Conservation (phyloP, 2,888 invertebrate species). For the Parnassius orleans region DNA sequence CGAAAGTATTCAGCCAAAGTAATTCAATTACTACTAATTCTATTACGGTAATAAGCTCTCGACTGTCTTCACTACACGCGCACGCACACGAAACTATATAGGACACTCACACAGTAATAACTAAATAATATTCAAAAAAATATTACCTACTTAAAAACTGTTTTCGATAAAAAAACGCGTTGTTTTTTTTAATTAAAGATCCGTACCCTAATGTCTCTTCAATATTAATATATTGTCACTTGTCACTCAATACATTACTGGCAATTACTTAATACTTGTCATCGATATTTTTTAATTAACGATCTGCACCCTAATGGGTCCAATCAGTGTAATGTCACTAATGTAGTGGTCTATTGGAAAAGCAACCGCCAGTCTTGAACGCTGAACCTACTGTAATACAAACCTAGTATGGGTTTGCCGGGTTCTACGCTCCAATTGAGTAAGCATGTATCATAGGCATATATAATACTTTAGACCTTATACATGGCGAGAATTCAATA, state of each 20-base stretch:
- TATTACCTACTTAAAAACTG: neutral
- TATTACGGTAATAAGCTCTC: constrained; percentile 63
- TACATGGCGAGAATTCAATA: constrained; percentile 27
- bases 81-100: constrained; percentile 28
- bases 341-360: constrained; percentile 42
- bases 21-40: constrained; percentile 76
- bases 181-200: constrained; percentile 14
- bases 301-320: constrained; percentile 34
- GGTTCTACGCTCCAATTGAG: constrained; percentile 71
- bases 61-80: constrained; percentile 46
- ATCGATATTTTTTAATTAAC: too few species aligned
- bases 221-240: constrained; percentile 4
- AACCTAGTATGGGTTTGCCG: constrained; percentile 53
- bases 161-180: too few species aligned
- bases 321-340: constrained; percentile 28
- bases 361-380: constrained; percentile 63
- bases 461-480: constrained; percentile 36
- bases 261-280: neutral
- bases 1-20: constrained; percentile 45
- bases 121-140: neutral
- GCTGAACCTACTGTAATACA: constrained; percentile 58
- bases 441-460: constrained; percentile 69
- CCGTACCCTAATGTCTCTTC: neutral
- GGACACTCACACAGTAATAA: constrained; percentile 24
- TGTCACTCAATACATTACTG: too few species aligned